Evolutionary conservation across 2,888 invertebrate species (phyloP).

Genomic region (Nomada hirtipes): DNA sequence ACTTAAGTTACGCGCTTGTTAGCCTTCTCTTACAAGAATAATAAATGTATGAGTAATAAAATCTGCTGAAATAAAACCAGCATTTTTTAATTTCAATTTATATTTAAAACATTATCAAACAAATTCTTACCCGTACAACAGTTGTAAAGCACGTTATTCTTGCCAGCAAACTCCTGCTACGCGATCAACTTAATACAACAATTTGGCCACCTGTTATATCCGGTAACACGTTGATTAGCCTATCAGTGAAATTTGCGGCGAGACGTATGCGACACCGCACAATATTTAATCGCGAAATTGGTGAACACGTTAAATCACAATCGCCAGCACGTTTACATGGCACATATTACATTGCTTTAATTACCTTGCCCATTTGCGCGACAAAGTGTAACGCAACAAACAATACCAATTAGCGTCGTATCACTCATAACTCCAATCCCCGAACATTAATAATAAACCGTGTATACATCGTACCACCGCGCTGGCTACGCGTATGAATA

Average conservation of each 20-base stretch:
- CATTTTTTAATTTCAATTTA: too few species aligned
- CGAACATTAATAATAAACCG: background rate
- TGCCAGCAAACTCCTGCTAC: too few species aligned
- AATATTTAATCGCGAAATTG: background rate
- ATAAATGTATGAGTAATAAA: too few species aligned
- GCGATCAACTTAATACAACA: too few species aligned
- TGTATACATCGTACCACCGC: background rate
- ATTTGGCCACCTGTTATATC: too few species aligned
- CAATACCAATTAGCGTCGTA: slow-evolving; percentile 2
- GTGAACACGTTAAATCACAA: background rate
- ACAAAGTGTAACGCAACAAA: background rate
- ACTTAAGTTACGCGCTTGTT: too few species aligned
- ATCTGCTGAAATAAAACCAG: too few species aligned
- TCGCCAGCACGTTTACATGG: background rate
- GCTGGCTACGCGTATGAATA: background rate
- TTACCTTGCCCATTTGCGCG: slow-evolving; percentile 1
- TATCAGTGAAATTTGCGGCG: background rate
- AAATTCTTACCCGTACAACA: too few species aligned
- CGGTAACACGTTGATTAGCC: too few species aligned
- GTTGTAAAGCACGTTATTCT: too few species aligned
- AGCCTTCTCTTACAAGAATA: too few species aligned
- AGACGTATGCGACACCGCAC: background rate
- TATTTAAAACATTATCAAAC: too few species aligned
- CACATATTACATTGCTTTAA: background rate
- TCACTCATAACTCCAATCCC: background rate